Conservation (phyloP, 2,797 vertebrate genomes). For the Tenualosa ilisha region DNA sequence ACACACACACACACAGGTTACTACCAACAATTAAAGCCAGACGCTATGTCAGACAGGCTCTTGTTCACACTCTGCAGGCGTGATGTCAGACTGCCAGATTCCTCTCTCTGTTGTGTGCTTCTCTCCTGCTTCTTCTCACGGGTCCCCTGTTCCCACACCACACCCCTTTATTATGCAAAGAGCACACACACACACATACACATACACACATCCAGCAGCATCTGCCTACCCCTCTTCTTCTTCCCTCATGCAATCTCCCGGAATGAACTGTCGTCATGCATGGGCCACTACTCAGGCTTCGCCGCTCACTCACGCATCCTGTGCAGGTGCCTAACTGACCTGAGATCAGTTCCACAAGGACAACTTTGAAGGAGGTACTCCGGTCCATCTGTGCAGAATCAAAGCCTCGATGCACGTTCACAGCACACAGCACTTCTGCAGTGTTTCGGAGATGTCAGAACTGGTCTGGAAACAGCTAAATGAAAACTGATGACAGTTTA, state of each 20-base stretch:
- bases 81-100: conserved; percentile 9
- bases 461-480: too few relatives aligned
- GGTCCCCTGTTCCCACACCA: background rate
- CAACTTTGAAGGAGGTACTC: background rate
- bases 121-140: background rate
- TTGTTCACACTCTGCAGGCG: conserved; percentile 32
- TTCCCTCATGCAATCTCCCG: background rate
- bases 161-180: background rate
- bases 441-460: too few relatives aligned
- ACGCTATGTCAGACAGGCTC: conserved; percentile 26
- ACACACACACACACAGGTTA: conserved; percentile 19
- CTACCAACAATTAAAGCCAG: conserved; percentile 24
- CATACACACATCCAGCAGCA: background rate
- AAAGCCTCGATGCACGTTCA: too few relatives aligned
- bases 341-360: background rate
- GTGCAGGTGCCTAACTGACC: background rate
- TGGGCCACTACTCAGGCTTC: background rate
- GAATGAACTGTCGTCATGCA: background rate
- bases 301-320: background rate
- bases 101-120: background rate
- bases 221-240: background rate
- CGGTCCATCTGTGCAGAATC: background rate
- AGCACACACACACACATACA: conserved; percentile 5
- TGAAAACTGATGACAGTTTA: too few relatives aligned
- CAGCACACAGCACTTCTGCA: too few relatives aligned